These are phyloP conservation scores for Acleris laterana DNA, from an alignment of 2,888 invertebrate genomes.

Conservation along the genomic window DNA sequence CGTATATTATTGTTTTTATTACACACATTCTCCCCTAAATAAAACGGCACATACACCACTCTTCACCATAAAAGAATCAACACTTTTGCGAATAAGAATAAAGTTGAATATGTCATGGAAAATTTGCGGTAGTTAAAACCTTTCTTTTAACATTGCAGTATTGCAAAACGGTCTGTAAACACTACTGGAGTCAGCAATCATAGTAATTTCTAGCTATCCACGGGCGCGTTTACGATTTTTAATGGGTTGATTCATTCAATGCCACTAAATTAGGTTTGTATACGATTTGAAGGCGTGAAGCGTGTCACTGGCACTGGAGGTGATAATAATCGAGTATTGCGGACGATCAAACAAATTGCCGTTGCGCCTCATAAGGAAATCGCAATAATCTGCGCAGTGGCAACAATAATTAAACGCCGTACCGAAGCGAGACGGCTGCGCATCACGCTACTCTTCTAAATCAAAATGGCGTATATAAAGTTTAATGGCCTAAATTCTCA, in stretches of 20 bases:
- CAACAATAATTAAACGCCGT: constrained; percentile 76
- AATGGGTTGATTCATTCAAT: constrained; percentile 32
- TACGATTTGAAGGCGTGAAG: too few species aligned
- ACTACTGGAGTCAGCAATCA: constrained; percentile 59
- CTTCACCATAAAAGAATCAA: too few species aligned
- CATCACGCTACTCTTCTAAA: constrained; percentile 49
- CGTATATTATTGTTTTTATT: constrained; percentile 59
- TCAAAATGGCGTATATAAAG: constrained; percentile 20
- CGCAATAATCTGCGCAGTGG: constrained; percentile 69
- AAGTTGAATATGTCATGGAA: too few species aligned
- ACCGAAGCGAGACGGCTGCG: constrained; percentile 61
- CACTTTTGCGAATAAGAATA: too few species aligned
- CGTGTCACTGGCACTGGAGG: constrained; percentile 45
- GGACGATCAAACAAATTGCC: constrained; percentile 77
- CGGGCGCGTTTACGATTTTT: constrained; percentile 65
- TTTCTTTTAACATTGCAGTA: constrained; percentile 23
- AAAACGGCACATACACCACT: too few species aligned
- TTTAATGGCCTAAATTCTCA: too few species aligned
- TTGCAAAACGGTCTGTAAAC: constrained; percentile 59
- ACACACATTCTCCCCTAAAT: constrained; percentile 36
- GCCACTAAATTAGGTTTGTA: too few species aligned
- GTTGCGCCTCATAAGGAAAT: constrained; percentile 74
- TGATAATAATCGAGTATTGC: constrained; percentile 75
- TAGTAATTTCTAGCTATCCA: constrained; percentile 68
- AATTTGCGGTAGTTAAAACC: too few species aligned